A percentile compares a stretch with the other conserved stretches of the same genome.
Conservation (phyloP, 2,113 vertebrate genomes). For the Cinclus cinclus region DNA sequence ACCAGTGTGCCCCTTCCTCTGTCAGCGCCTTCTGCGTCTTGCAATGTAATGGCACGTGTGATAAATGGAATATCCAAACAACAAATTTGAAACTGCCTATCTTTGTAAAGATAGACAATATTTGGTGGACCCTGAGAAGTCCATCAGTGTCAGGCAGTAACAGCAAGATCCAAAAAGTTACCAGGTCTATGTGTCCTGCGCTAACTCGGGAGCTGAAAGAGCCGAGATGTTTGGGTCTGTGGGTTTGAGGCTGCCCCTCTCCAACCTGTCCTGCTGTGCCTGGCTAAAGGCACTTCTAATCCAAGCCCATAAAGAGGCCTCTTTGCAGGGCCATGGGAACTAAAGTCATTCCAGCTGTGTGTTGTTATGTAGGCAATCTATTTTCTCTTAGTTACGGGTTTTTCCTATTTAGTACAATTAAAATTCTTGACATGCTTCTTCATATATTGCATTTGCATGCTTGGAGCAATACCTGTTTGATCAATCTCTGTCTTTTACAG, state of each 20-base stretch:
- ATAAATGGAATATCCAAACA: neutral
- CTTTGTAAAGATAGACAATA: neutral
- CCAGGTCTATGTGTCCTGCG: neutral
- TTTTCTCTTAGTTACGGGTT: neutral
- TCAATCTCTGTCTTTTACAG: neutral
- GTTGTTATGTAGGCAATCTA: constrained; percentile 6
- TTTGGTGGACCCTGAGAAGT: neutral
- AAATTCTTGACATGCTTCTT: constrained; percentile 37
- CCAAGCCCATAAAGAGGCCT: constrained; percentile 19
- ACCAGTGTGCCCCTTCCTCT: accelerated
- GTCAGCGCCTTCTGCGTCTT: neutral
- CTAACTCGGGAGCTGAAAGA: neutral
- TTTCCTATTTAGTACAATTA: constrained; percentile 39
- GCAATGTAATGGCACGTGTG: neutral
- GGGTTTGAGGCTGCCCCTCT: neutral
- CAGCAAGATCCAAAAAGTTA: neutral
- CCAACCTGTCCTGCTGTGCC: neutral
- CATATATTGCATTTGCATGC: neutral
- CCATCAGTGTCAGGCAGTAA: neutral
- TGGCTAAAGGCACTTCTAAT: constrained; percentile 13
- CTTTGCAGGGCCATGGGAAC: neutral
- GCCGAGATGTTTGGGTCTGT: accelerated
- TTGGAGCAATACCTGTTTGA: neutral
- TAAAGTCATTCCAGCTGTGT: constrained; percentile 47
- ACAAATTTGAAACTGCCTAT: accelerated